Base-by-base conservation (phyloP, 2,113 vertebrate species). In the Isichthys henryi region DNA sequence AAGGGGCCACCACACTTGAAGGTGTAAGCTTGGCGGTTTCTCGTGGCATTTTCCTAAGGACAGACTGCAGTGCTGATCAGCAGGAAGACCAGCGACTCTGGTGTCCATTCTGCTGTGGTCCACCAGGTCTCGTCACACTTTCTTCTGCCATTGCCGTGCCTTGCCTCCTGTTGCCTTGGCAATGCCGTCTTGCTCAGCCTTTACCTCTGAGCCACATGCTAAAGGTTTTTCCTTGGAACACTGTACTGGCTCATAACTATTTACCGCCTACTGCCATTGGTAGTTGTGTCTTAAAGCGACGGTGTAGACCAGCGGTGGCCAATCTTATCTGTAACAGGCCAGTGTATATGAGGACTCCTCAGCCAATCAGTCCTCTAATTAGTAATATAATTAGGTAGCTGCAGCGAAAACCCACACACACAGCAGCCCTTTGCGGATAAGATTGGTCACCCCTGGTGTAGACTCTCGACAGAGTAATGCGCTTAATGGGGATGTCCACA, bases 1-100 rank as follows among this genome's bases (percentile, higher is more conserved):
- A 83, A 84, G 88, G 45, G 49, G 80, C 88, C 46, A 6, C 19
- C 23, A 35, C 62, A 31, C 39, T 31, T 74, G 13, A 46, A 56
- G 13, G 21, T 39, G 88, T 80, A 48, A 27, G 46, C n/a, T 11
- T 43, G 7, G 19, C 17, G 49, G 43, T 8, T 84, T 7, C 43
- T 39, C 35, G 39, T 53, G 52, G 21, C 27, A 58, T 89, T 89
- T 89, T 39, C 84, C 11, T 27, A 17, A 58, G 88, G 80, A 80
- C 88, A 84, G 88, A 85, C 23, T 62, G 52, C 83, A n/a, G 39
- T 52, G 27, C 56, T 31, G 52, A 80, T 85, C 88, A 48, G 39
- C 83, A 15, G 13, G 21, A 58, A 27, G 77, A 85, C 88, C 77
- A 84, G 58, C 48, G 50, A 11, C 49, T 43, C 21, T 58, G 74